Evolutionary conservation across 2,113 vertebrate genomes (phyloP).

Genomic region (Sorex fumeus): DNA sequence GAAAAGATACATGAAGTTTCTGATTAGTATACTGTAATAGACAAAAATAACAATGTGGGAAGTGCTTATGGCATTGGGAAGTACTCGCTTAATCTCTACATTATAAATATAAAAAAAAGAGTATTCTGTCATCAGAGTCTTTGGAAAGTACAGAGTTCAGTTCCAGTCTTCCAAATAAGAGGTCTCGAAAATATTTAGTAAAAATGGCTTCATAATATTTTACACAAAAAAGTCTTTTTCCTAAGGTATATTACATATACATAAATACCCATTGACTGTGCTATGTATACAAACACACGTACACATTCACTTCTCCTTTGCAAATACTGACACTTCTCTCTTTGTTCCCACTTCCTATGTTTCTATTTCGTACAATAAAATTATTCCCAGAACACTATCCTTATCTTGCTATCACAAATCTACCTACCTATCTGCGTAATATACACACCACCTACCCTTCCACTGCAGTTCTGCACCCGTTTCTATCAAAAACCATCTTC

Average conservation of each 20-base stretch:
- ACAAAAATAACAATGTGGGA: slow-evolving; percentile 43
- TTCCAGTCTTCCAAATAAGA: slow-evolving; percentile 55
- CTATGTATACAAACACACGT: background rate
- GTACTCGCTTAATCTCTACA: background rate
- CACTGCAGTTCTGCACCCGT: background rate
- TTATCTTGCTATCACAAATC: slow-evolving; percentile 21
- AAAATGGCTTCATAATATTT: slow-evolving; percentile 66
- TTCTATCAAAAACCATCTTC: slow-evolving; percentile 21
- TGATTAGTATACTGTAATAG: slow-evolving; percentile 32
- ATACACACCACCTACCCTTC: background rate
- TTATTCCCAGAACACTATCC: background rate
- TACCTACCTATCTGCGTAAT: background rate
- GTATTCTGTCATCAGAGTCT: background rate
- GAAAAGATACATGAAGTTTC: slow-evolving; percentile 49
- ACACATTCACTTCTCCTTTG: background rate
- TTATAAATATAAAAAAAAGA: slow-evolving; percentile 28
- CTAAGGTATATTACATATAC: background rate
- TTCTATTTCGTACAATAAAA: slow-evolving; percentile 58
- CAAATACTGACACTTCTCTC: background rate
- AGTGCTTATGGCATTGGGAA: slow-evolving; percentile 14
- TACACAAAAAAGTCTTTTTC: background rate
- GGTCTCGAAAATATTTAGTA: slow-evolving; percentile 57
- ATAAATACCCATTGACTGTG: slow-evolving; percentile 25
- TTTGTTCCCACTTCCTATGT: background rate
- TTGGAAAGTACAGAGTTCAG: slow-evolving; percentile 48